These are phyloP conservation scores for Etheostoma cragini DNA, from an alignment of 2,113 vertebrate genomes.

Conservation along the genomic window DNA sequence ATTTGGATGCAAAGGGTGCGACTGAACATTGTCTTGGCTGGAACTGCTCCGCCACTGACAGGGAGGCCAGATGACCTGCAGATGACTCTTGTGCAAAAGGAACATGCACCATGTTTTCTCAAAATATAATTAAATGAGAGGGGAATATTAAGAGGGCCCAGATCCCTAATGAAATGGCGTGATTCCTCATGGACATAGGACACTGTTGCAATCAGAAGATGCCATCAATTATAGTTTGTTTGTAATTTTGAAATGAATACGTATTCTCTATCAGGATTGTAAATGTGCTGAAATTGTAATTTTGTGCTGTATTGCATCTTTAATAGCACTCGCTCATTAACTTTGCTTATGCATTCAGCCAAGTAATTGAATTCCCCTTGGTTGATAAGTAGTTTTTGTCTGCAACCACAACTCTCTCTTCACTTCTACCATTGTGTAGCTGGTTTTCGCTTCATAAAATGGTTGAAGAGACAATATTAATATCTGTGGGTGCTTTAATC, in stretches of 20 bases:
- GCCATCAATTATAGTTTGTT: neutral
- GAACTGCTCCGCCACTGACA: neutral
- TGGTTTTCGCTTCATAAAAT: constrained; percentile 31
- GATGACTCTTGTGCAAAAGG: constrained; percentile 17
- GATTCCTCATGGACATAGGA: constrained; percentile 14
- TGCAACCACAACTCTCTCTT: constrained; percentile 6
- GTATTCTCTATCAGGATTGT: neutral
- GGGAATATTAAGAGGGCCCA: neutral
- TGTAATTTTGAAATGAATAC: constrained; percentile 3
- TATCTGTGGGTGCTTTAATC: constrained; percentile 35
- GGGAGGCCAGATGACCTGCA: constrained; percentile 21
- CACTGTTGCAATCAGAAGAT: neutral
- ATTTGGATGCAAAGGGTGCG: constrained; percentile 24
- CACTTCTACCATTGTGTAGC: constrained; percentile 22
- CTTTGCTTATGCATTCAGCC: constrained; percentile 58
- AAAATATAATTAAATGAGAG: constrained; percentile 28
- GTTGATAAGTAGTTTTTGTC: constrained; percentile 31
- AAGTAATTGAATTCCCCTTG: constrained; percentile 61
- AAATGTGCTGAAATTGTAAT: constrained; percentile 45
- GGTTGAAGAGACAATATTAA: constrained; percentile 18
- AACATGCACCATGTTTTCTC: constrained; percentile 21
- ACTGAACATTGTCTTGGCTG: neutral
- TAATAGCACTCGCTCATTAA: constrained; percentile 48
- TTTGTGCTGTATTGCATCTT: constrained; percentile 37
- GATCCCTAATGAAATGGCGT: neutral